Evolutionary conservation across 2,113 vertebrate genomes (phyloP).

Genomic region (Oceanodroma tethys): DNA sequence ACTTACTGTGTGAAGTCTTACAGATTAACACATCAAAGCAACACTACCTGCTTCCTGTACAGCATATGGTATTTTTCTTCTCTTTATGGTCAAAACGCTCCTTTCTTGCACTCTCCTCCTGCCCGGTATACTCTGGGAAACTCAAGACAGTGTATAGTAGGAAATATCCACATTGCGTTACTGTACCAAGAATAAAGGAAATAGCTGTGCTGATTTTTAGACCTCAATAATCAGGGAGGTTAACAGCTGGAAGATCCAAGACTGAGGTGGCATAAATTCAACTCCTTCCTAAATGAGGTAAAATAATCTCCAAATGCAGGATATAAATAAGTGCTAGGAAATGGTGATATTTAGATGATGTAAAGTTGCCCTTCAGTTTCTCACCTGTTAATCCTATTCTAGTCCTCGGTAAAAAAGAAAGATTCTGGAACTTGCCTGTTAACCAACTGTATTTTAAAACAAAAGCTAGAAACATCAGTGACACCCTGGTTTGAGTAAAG

Average conservation of each 20-base stretch:
- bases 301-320: not conserved
- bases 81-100: not conserved
- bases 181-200: not conserved
- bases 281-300: not conserved
- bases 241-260: not conserved
- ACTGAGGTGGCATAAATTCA: not conserved
- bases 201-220: not conserved
- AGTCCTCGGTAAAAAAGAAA: not conserved
- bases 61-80: not conserved
- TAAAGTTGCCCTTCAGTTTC: not conserved
- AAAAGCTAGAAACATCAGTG: accelerated
- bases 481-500: not conserved
- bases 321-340: not conserved
- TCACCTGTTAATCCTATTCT: not conserved
- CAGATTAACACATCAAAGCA: not conserved
- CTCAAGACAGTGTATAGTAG: not conserved
- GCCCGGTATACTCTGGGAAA: not conserved
- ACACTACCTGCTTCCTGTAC: not conserved
- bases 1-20: not conserved
- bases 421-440: not conserved
- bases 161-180: not conserved
- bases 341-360: not conserved
- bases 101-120: not conserved
- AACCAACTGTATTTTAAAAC: not conserved
- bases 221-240: not conserved